These are phyloP conservation scores for Oxycera nigricornis DNA, from an alignment of 2,888 invertebrate genomes.

Conservation along the genomic window DNA sequence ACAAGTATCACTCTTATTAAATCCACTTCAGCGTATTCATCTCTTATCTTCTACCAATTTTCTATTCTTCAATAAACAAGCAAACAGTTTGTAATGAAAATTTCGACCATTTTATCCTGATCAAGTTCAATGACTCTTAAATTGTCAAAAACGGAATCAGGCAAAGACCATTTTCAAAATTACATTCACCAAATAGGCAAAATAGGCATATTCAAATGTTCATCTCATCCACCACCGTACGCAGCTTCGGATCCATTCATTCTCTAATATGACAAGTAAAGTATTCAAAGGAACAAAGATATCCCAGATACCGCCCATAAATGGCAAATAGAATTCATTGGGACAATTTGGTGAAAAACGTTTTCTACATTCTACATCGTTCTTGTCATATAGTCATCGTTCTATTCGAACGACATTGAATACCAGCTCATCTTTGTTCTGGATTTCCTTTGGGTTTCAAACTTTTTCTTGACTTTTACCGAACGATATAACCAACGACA, in stretches of 20 bases:
- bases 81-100: conserved; percentile 7
- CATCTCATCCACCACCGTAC: conserved; percentile 13
- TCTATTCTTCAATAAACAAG: no score
- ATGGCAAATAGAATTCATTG: conserved; percentile 36
- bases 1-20: no score
- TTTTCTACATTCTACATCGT: background rate
- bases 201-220: conserved; percentile 30
- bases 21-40: no score
- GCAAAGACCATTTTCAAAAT: conserved; percentile 26
- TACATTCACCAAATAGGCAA: conserved; percentile 29
- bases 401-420: conserved; percentile 11
- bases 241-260: conserved; percentile 21
- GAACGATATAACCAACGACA: background rate
- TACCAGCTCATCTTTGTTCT: background rate
- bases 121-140: conserved; percentile 38
- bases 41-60: no score
- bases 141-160: conserved; percentile 35
- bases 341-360: conserved; percentile 38
- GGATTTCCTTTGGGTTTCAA: background rate
- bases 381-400: conserved; percentile 15
- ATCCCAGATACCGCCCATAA: conserved; percentile 22
- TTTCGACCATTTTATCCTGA: conserved; percentile 20
- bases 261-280: conserved; percentile 36
- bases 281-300: conserved; percentile 25
- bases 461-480: conserved; percentile 11